Evolutionary conservation across 2,113 vertebrate genomes (phyloP), one percentile per base, ranked within the genome.

Genomic region (Climacteris rufus): DNA sequence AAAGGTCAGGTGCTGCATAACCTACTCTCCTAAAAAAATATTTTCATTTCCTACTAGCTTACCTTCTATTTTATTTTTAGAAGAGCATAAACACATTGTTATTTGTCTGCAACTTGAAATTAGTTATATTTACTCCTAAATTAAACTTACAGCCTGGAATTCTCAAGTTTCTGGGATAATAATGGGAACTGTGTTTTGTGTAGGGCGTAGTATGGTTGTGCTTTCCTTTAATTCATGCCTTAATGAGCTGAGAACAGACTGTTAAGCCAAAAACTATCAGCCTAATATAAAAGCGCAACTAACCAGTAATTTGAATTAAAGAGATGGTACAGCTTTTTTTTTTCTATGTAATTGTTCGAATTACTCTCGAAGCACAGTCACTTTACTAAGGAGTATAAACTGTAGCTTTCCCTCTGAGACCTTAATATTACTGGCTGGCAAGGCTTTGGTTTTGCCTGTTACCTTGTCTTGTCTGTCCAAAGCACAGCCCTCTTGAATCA

Each of bases 381-480:
- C 35, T 87, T 87, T 69, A 87, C 17, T 64, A 47, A 30, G 40
- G 31, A 76, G 8, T 24, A 80, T 25, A 80, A 87, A 72, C 9
- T 35, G 5, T 22, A 83, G 82, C 45, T 71, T 81, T 31, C 27
- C 54, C 33, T 69, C 35, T 39, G 45, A 89, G n/a, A 93, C 28
- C 11, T 86, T 75, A 74, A 74, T 6, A 71, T 53, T 45, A 60
- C 33, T 25, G 47, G 14, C n/a, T 64, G 37, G 44, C 50, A 82
- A 50, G n/a, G 53, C 56, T 75, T 65, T 40, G 50, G 23, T 10
- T 24, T 35, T 44, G 59, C 40, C 24, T 39, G 17, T 97, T 97
- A 99, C 99, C 99, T 99, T 99, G 98, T 99, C 99, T 96, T 99
- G 99, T 54, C 99, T 98, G 97, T 99, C 99, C 98, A 99, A 97